Conservation (phyloP, 2,888 invertebrate genomes). For the Conomelus anceps region DNA sequence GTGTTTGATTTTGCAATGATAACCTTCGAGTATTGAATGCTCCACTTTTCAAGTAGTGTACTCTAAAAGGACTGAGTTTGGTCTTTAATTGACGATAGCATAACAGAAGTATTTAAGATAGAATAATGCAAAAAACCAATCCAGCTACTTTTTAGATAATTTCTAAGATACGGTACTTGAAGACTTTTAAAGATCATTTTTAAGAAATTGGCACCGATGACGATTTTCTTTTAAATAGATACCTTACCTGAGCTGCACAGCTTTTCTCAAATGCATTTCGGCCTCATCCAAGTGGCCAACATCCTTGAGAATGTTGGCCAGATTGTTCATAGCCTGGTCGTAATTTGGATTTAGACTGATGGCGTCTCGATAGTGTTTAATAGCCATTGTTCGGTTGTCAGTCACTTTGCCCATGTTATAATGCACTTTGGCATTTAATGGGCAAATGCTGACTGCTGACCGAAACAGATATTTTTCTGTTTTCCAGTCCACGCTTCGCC, state of each 20-base stretch:
- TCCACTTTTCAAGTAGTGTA: no score
- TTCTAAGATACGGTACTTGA: no score
- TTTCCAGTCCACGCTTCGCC: slow-evolving; percentile 72
- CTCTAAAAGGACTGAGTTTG: no score
- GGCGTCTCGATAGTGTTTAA: slow-evolving; percentile 70
- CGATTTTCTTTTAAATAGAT: neutral
- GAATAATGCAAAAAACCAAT: no score
- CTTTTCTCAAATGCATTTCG: slow-evolving; percentile 61
- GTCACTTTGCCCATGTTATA: slow-evolving; percentile 90
- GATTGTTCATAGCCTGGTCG: slow-evolving; percentile 90
- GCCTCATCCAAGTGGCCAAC: slow-evolving; percentile 61
- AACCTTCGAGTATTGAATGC: no score
- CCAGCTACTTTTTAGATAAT: no score
- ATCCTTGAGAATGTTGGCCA: slow-evolving; percentile 78
- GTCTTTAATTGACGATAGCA: no score
- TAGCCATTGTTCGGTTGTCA: slow-evolving; percentile 65
- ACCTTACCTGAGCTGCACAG: slow-evolving; percentile 61
- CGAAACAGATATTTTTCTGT: slow-evolving; percentile 70
- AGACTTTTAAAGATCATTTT: neutral
- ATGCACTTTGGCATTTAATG: slow-evolving; percentile 85
- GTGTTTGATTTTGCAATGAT: no score
- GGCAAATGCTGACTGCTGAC: slow-evolving; percentile 80
- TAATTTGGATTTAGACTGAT: slow-evolving; percentile 72
- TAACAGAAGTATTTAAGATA: no score
- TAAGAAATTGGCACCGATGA: neutral